phyloP scores from a whole-genome alignment of 2,113 vertebrate genomes.

The Chionomys nivalis region DNA sequence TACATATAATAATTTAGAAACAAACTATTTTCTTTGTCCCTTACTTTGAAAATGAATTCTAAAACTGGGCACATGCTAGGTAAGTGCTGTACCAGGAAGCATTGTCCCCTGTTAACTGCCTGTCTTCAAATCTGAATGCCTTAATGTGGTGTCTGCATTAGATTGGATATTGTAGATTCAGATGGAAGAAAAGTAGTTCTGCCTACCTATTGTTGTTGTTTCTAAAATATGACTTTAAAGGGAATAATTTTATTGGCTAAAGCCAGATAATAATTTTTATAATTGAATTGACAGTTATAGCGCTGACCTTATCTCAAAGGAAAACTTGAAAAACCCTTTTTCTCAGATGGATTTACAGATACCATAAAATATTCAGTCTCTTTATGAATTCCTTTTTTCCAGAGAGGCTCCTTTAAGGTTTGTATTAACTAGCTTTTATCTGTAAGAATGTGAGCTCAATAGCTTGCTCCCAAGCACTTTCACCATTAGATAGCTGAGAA shows the following conservation, averaged over 20 bases:
- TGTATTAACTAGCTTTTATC: constrained; percentile 51
- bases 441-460: constrained; percentile 22
- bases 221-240: not conserved
- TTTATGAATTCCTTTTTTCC: constrained; percentile 51
- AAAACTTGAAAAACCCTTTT: not conserved
- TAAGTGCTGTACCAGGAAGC: not conserved
- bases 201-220: not conserved
- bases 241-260: not conserved
- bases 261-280: not conserved
- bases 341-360: not conserved
- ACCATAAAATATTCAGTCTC: not conserved
- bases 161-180: not conserved
- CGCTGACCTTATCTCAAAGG: not conserved
- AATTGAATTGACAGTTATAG: constrained; percentile 45
- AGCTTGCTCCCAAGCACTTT: constrained; percentile 23
- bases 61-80: not conserved
- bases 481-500: constrained; percentile 52
- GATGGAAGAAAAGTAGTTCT: not conserved
- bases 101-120: not conserved
- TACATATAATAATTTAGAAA: not conserved
- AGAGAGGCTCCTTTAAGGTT: not conserved
- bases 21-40: not conserved
- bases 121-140: not conserved
- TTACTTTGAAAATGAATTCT: not conserved
- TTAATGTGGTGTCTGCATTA: not conserved